Percentiles rank a stretch among this genome's conserved stretches.
These are phyloP conservation scores for Odontophorus gujanensis DNA, from an alignment of 2,113 vertebrate species.

Conservation along the genomic window DNA sequence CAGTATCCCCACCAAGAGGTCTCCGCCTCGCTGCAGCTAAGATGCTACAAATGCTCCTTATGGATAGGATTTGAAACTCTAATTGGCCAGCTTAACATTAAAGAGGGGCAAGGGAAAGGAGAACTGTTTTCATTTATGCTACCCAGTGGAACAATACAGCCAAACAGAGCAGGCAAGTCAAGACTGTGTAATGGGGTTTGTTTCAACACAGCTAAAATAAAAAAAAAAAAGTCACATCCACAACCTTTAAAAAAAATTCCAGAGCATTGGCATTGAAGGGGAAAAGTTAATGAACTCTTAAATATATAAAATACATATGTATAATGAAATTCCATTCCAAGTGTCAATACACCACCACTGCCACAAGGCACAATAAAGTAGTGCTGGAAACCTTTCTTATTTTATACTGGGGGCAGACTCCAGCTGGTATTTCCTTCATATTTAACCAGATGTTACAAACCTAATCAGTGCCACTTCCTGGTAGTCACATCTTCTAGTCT, in stretches of 20 bases:
- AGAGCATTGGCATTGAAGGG: background rate
- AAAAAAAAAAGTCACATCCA: background rate
- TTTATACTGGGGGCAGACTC: background rate
- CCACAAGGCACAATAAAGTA: background rate
- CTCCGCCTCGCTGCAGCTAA: background rate
- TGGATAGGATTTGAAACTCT: background rate
- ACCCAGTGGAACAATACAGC: background rate
- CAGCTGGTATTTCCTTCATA: background rate
- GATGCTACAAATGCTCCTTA: background rate
- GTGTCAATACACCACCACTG: background rate
- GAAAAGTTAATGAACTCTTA: background rate
- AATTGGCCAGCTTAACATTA: background rate
- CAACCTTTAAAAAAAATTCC: background rate
- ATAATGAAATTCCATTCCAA: background rate
- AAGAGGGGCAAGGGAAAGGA: background rate
- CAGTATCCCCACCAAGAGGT: rapidly evolving
- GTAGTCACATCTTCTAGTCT: background rate
- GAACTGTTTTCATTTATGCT: background rate
- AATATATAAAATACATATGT: background rate
- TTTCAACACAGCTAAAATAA: background rate
- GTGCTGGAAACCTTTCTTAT: background rate
- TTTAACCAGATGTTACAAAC: background rate
- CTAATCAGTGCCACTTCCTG: background rate
- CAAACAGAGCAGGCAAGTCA: background rate
- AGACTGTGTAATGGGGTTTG: background rate